Evolutionary conservation across 1,140 invertebrate genomes (phyloP), one percentile per base, ranked within the genome.

Genomic region (Diachasma alloeum): DNA sequence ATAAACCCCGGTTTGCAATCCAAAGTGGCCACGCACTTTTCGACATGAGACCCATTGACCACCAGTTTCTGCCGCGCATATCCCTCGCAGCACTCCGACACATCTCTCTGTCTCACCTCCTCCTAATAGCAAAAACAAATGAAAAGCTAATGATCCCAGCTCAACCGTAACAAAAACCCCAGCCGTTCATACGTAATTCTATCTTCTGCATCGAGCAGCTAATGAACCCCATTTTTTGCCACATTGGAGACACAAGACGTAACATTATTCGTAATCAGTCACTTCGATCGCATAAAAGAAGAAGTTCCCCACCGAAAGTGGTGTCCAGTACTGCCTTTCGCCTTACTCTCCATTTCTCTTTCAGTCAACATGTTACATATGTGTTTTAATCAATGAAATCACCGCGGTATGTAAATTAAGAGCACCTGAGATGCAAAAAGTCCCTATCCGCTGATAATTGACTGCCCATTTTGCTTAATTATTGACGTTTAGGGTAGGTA

Each of bases 1-100:
- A 79, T 78, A 77, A 90, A 92, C 15, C 92, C 92, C 19, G 87
- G 81, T 77, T 90, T 74, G 80, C 92, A 93, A 59, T 87, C 79
- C 66, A 87, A 89, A 31, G 81, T 17, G 5, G 87, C 84, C 13
- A 81, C 59, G 75, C 88, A 90, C 56, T 77, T 81, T 22, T 77
- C 68, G 6, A 74, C 76, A 13, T 68, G 72, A 36, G 79, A 11
- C 15, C 36, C 36, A 68, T 68, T 74, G 5, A 70, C 68, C 1
- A 74, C 44, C 37, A 70, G 59, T 74, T 83, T 78, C 31, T 81
- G 78, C 68, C 74, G 75, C 63, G 74, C 68, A 67, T 87, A 90
- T 70, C 88, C 88, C 67, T 86, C 81, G 75, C 88, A 88, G 78
- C 88, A 90, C 42, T 84, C 83, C n/a, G 81, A 78, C 19, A 88